phyloP scores from a whole-genome alignment of 1,140 invertebrate species.

The Luehdorfia chinensis region DNA sequence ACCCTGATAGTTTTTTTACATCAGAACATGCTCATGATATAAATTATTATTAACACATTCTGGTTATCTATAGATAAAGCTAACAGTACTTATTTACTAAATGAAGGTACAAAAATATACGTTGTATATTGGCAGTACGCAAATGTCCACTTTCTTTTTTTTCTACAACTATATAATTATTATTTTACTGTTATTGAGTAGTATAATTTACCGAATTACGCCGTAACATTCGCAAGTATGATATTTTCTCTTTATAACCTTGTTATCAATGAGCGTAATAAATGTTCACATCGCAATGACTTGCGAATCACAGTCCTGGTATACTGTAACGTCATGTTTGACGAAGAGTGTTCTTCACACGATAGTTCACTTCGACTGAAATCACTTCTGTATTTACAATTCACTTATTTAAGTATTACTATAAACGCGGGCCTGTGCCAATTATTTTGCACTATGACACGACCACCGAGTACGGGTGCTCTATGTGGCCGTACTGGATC shows the following conservation, averaged over 20 bases:
- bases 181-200: not conserved
- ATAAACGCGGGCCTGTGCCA: not conserved
- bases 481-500: constrained; percentile 91
- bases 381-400: not conserved
- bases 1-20: not conserved
- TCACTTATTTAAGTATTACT: not conserved
- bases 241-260: not conserved
- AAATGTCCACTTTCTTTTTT: not conserved
- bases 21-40: not conserved
- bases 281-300: not conserved
- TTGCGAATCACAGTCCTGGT: not conserved
- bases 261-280: not conserved
- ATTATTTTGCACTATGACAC: constrained; percentile 59
- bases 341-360: not conserved
- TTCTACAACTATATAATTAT: not conserved
- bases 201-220: not conserved
- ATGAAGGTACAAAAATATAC: not conserved
- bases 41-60: constrained; percentile 3
- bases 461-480: constrained; percentile 86
- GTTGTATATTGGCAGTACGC: not conserved
- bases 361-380: not conserved
- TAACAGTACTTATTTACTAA: not conserved
- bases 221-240: not conserved
- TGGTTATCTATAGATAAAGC: constrained; percentile 2
- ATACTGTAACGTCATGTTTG: not conserved